Percentiles rank a stretch among this genome's conserved stretches.
Conservation (phyloP, 2,888 invertebrate species). For the Drosophila sordidula region DNA sequence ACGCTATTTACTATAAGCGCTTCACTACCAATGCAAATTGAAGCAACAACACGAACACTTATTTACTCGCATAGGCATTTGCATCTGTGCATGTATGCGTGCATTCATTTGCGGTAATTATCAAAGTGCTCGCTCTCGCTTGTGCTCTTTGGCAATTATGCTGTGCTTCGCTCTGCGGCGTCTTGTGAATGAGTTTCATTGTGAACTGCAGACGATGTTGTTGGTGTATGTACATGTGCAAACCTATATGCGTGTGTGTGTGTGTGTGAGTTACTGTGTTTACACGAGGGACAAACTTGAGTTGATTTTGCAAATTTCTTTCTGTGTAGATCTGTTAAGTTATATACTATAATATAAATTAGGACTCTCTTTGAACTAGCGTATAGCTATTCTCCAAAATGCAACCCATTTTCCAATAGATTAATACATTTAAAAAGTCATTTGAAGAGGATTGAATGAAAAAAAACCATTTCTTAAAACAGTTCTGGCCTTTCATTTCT, state of each 20-base stretch:
- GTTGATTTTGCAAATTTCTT: neutral
- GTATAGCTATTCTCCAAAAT: too few relatives aligned
- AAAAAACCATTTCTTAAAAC: too few relatives aligned
- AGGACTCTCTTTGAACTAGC: too few relatives aligned
- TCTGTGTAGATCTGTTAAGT: too few relatives aligned
- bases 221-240: conserved; percentile 2
- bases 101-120: conserved; percentile 62
- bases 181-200: conserved; percentile 60
- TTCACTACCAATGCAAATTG: conserved; percentile 50
- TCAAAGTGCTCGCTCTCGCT: conserved; percentile 33
- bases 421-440: too few relatives aligned
- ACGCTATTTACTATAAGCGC: conserved; percentile 71
- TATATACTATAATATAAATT: too few relatives aligned
- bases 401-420: too few relatives aligned
- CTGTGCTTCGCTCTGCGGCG: conserved; percentile 26
- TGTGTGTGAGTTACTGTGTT: neutral
- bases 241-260: conserved; percentile 1
- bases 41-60: conserved; percentile 12
- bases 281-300: neutral
- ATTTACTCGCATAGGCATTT: conserved; percentile 15
- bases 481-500: too few relatives aligned
- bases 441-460: too few relatives aligned
- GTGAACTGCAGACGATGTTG: conserved; percentile 25
- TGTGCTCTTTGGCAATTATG: conserved; percentile 47
- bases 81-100: conserved; percentile 13